Evolutionary conservation across 2,888 invertebrate species (phyloP).

Genomic region (Elysia crispata): DNA sequence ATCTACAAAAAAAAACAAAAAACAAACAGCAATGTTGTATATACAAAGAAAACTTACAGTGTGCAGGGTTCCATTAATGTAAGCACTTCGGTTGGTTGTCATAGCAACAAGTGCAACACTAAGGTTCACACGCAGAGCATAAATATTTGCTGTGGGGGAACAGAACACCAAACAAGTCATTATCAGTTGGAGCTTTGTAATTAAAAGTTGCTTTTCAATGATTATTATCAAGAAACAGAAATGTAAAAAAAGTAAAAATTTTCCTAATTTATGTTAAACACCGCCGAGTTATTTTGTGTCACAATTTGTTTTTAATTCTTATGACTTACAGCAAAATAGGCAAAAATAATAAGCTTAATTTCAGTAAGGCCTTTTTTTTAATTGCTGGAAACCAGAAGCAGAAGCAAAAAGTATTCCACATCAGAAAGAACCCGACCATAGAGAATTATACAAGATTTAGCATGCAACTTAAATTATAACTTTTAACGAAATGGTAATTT

Average conservation of each 20-base stretch:
- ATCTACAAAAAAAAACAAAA: background rate
- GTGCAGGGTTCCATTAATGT: conserved; percentile 55
- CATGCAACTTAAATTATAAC: too few relatives aligned
- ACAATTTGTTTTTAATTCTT: too few relatives aligned
- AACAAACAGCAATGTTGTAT: background rate
- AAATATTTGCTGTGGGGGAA: conserved; percentile 75
- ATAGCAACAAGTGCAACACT: conserved; percentile 96
- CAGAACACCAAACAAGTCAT: background rate
- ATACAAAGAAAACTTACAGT: conserved; percentile 3
- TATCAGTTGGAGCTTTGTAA: background rate
- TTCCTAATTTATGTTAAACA: too few relatives aligned
- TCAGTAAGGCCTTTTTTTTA: too few relatives aligned
- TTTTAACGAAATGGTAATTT: too few relatives aligned
- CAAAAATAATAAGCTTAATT: too few relatives aligned
- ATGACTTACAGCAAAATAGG: too few relatives aligned
- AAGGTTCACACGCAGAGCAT: conserved; percentile 84
- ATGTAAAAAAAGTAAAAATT: too few relatives aligned
- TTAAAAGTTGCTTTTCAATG: background rate
- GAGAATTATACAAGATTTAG: background rate
- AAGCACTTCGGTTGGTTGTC: conserved; percentile 81
- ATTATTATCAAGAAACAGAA: too few relatives aligned
- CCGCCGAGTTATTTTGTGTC: too few relatives aligned
- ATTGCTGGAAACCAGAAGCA: background rate
- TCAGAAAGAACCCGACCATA: background rate
- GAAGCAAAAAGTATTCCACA: background rate